Evolutionary conservation across 2,888 invertebrate species (phyloP).

Genomic region (Beris morrisii): DNA sequence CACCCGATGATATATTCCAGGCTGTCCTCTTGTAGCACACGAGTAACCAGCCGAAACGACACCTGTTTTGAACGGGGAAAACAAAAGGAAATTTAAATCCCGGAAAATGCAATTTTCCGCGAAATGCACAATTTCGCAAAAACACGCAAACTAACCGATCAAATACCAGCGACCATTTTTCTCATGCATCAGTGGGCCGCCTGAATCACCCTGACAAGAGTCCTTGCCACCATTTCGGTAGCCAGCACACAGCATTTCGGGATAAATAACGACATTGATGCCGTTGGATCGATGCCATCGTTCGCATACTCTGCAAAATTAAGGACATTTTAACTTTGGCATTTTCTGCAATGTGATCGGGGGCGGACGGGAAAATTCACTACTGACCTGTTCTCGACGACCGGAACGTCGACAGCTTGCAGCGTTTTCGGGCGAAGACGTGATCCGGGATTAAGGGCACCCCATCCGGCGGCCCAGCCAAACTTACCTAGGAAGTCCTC

Average conservation of each 20-base stretch:
- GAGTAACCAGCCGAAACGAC: conserved; percentile 94
- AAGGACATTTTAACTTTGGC: neutral
- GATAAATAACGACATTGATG: conserved; percentile 74
- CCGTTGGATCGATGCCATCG: conserved; percentile 68
- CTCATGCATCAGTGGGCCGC: conserved; percentile 89
- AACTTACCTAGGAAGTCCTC: conserved; percentile 88
- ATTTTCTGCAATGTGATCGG: too few species aligned
- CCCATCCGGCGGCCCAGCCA: conserved; percentile 94
- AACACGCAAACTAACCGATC: conserved; percentile 58
- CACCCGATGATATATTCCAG: conserved; percentile 91
- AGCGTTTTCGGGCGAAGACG: conserved; percentile 84
- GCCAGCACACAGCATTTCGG: conserved; percentile 94
- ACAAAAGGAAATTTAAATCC: conserved; percentile 10
- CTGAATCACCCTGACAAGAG: conserved; percentile 67
- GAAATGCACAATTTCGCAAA: conserved; percentile 39
- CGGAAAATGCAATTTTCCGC: neutral
- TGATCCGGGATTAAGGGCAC: conserved; percentile 82
- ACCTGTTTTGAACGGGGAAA: conserved; percentile 56
- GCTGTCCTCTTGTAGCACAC: conserved; percentile 90
- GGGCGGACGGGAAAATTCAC: conserved; percentile 59
- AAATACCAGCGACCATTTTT: conserved; percentile 85
- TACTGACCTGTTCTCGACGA: conserved; percentile 76
- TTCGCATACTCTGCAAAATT: conserved; percentile 59
- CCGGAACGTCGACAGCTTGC: conserved; percentile 90
- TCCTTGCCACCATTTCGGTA: conserved; percentile 78